Conservation (phyloP, 2,113 vertebrate species). For the Saguinus midas region DNA sequence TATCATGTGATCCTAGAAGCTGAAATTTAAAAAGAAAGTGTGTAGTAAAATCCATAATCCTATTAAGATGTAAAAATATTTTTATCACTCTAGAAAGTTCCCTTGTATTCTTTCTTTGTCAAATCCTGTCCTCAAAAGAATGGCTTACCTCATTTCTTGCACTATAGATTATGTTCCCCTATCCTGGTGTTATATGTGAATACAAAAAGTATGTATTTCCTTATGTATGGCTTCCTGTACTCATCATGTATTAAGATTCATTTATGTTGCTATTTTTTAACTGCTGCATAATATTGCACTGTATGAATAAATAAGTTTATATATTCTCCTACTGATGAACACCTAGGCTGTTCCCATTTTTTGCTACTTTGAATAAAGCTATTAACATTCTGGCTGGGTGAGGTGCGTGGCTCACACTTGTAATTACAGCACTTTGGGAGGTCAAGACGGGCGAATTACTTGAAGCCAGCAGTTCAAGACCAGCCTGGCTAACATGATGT, state of each 20-base stretch:
- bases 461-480: too few species aligned
- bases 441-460: too few species aligned
- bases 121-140: neutral
- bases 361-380: neutral
- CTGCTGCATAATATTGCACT: neutral
- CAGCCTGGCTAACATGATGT: too few species aligned
- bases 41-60: neutral
- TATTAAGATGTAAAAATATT: neutral
- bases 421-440: too few species aligned
- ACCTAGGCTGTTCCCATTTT: neutral
- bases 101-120: neutral
- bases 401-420: accelerated
- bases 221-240: neutral
- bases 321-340: neutral
- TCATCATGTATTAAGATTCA: neutral
- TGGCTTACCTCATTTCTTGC: neutral
- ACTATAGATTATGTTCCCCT: neutral
- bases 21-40: neutral
- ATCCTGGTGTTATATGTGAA: neutral
- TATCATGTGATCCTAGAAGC: too few species aligned
- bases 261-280: neutral
- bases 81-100: neutral
- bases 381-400: too few species aligned
- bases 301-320: too few species aligned
- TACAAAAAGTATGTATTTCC: neutral